Evolutionary conservation across 1,140 invertebrate species (phyloP).

Genomic region (Mactra quadrangularis): DNA sequence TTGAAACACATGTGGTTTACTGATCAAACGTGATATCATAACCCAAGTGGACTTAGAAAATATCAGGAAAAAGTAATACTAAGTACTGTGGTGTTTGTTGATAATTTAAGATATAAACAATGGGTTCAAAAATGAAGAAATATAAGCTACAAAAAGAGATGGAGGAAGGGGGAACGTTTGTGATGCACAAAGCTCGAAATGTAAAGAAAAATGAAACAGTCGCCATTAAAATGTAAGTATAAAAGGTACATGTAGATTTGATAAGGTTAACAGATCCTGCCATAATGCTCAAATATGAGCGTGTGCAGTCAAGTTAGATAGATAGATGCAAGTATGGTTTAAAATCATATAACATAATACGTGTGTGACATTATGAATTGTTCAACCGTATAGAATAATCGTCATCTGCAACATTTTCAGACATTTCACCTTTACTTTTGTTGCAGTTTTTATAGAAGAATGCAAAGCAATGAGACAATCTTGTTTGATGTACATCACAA

Average conservation of each 20-base stretch:
- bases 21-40: no score
- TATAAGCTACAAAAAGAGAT: neutral
- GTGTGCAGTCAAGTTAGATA: neutral
- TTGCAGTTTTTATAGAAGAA: no score
- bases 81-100: no score
- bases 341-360: neutral
- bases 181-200: neutral
- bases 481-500: no score
- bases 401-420: no score
- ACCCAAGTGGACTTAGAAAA: no score
- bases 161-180: neutral
- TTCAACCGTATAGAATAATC: neutral
- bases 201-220: slow-evolving; percentile 38
- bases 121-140: slow-evolving; percentile 16
- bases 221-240: slow-evolving; percentile 41
- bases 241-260: neutral
- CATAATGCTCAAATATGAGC: neutral
- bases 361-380: neutral
- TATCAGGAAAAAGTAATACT: no score
- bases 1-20: no score
- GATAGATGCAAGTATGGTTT: neutral
- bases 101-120: no score
- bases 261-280: neutral
- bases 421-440: no score
- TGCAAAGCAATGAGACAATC: no score